Evolutionary conservation across 2,797 vertebrate species (phyloP).

Genomic region (Sciurus vulgaris): DNA sequence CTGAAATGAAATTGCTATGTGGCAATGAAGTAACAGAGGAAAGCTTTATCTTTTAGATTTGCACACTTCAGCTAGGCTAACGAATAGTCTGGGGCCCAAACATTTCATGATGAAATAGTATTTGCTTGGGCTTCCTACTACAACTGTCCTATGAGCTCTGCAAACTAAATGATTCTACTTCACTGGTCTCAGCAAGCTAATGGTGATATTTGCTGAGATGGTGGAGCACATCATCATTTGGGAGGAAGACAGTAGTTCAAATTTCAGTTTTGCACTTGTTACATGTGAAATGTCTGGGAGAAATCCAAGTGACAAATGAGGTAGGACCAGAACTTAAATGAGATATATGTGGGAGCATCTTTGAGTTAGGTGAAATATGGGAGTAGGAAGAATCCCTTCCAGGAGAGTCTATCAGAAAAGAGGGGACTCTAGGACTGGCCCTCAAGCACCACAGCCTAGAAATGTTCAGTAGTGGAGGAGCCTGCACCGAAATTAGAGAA

Average conservation of each 20-base stretch:
- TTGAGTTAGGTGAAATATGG: not conserved
- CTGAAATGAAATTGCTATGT: not conserved
- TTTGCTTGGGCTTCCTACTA: not conserved
- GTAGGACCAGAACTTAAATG: not conserved
- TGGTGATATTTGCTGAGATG: not conserved
- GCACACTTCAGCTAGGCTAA: not conserved
- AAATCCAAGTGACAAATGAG: not conserved
- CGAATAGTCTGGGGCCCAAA: not conserved
- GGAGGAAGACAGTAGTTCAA: not conserved
- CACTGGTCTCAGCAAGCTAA: not conserved
- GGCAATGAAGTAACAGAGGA: not conserved
- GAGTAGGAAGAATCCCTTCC: not conserved
- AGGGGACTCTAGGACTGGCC: not conserved
- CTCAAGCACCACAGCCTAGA: not conserved
- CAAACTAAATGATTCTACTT: constrained; percentile 2
- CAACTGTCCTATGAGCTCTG: not conserved
- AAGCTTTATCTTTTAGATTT: constrained; percentile 34
- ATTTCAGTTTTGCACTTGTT: not conserved
- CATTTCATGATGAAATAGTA: not conserved
- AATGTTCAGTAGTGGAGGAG: not conserved
- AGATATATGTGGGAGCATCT: not conserved
- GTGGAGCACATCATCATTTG: not conserved
- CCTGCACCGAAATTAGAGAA: not conserved
- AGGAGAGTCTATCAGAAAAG: not conserved
- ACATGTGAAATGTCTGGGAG: not conserved